phyloP scores from a whole-genome alignment of 2,888 invertebrate genomes.

The Drosophila recens region DNA sequence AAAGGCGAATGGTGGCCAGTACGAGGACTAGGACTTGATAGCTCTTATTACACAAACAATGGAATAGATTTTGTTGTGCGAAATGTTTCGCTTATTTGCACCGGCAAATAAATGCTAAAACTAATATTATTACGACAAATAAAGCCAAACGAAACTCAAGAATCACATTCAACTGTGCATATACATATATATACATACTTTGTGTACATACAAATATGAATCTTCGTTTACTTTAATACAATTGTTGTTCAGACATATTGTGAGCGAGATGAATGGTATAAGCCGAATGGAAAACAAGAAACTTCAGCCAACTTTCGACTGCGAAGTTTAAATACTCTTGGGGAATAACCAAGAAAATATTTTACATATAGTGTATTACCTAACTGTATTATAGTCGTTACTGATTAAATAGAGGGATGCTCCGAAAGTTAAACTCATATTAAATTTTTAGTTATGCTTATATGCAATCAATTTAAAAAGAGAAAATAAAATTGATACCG shows the following conservation, averaged over 20 bases:
- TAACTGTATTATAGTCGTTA: too few species aligned
- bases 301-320: slow-evolving; percentile 1
- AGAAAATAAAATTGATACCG: too few species aligned
- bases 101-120: slow-evolving; percentile 67
- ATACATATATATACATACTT: neutral
- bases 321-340: slow-evolving; percentile 13
- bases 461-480: too few species aligned
- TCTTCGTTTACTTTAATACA: slow-evolving; percentile 36
- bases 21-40: slow-evolving; percentile 2
- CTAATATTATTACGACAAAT: slow-evolving; percentile 75
- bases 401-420: too few species aligned
- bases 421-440: too few species aligned
- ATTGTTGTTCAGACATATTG: slow-evolving; percentile 33
- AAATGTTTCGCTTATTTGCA: slow-evolving; percentile 53
- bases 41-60: slow-evolving; percentile 37
- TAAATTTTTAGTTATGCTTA: too few species aligned
- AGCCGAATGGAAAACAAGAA: slow-evolving; percentile 37
- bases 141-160: slow-evolving; percentile 48
- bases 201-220: slow-evolving; percentile 3
- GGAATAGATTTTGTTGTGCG: slow-evolving; percentile 49
- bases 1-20: slow-evolving; percentile 8
- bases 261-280: slow-evolving; percentile 38
- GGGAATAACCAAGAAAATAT: neutral
- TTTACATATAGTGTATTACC: too few species aligned
- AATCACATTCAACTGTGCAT: slow-evolving; percentile 19